Evolutionary conservation across 2,888 invertebrate species (phyloP).

Genomic region (Caenorhabditis japonica): DNA sequence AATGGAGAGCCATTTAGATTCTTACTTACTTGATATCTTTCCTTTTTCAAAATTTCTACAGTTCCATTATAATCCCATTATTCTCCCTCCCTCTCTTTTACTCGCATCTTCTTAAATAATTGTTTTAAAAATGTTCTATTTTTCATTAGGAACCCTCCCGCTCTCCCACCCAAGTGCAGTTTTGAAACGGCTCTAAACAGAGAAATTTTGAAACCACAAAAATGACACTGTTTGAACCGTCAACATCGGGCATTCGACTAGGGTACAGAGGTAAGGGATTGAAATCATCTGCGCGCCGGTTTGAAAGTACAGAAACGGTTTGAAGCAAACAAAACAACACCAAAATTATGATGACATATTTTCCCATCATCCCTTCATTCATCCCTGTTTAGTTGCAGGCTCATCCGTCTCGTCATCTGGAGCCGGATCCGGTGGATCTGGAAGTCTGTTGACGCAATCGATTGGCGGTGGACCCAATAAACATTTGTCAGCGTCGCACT

Average conservation of each 20-base stretch:
- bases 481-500: constrained; percentile 66
- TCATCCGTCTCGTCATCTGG: constrained; percentile 61
- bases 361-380: no score
- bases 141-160: constrained; percentile 15
- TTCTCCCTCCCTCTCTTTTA: constrained; percentile 10
- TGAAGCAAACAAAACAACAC: no score
- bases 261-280: constrained; percentile 52
- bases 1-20: constrained; percentile 1
- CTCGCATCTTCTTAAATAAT: constrained; percentile 9
- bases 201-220: constrained; percentile 9
- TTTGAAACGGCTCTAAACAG: constrained; percentile 3
- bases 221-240: constrained; percentile 59
- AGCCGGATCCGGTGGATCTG: constrained; percentile 50
- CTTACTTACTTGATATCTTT: constrained; percentile 7
- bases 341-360: no score
- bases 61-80: no score
- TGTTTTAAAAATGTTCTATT: neutral
- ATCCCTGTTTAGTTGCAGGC: constrained; percentile 48
- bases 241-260: constrained; percentile 45
- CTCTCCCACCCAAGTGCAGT: no score
- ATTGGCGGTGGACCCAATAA: constrained; percentile 53
- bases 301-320: no score
- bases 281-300: no score
- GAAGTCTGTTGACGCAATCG: constrained; percentile 53
- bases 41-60: no score